A percentile compares a stretch with the other conserved stretches of the same genome.
Evolutionary conservation across 2,113 vertebrate species (phyloP).

Genomic region (Aldabrachelys gigantea): DNA sequence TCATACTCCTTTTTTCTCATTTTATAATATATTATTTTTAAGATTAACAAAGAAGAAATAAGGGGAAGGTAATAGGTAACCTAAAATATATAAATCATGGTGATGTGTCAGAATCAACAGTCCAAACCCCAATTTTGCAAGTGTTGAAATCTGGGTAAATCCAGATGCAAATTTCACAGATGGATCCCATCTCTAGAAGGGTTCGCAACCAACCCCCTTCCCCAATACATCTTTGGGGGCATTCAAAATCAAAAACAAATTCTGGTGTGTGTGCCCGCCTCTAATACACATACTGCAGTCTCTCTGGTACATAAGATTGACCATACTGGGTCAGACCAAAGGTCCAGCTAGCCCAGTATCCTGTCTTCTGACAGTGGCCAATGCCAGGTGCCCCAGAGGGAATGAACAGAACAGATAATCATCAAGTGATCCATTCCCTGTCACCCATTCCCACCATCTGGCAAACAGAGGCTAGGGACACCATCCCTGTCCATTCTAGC

Average conservation of each 20-base stretch:
- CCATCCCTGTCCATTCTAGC: too few species aligned
- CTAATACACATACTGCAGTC: not conserved
- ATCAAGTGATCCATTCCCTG: too few species aligned
- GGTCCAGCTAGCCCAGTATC: too few species aligned
- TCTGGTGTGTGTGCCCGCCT: not conserved
- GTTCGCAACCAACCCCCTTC: not conserved
- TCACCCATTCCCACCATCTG: too few species aligned
- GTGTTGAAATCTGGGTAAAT: conserved; percentile 3
- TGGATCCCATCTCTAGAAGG: not conserved
- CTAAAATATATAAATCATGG: not conserved
- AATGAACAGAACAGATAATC: too few species aligned
- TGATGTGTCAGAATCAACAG: conserved; percentile 11
- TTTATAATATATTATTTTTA: not conserved
- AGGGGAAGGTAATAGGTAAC: conserved; percentile 8
- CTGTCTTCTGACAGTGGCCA: too few species aligned
- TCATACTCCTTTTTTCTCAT: not conserved
- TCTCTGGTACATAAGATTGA: not conserved
- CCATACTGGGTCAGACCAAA: too few species aligned
- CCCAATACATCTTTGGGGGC: not conserved
- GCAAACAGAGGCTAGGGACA: too few species aligned
- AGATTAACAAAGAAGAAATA: not conserved
- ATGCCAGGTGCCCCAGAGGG: too few species aligned
- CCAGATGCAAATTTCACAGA: conserved; percentile 39
- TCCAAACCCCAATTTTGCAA: not conserved
- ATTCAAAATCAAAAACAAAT: not conserved